phyloP scores from a whole-genome alignment of 2,888 invertebrate genomes.

The Thereva nobilitata region DNA sequence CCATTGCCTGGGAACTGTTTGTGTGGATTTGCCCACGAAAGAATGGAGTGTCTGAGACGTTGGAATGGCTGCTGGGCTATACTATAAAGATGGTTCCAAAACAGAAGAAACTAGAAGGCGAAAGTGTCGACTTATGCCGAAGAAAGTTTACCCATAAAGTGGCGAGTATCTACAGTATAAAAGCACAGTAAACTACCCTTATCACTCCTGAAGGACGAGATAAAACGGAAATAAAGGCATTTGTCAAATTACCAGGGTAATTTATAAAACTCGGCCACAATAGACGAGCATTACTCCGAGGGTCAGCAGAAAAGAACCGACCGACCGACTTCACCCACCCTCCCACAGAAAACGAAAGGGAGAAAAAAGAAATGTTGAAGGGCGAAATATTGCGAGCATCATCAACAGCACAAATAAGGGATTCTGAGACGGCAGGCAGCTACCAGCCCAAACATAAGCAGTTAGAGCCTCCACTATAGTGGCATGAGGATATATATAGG shows the following conservation, averaged over 20 bases:
- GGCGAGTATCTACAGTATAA: not conserved
- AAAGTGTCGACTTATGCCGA: constrained; percentile 3
- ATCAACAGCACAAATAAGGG: too few species aligned
- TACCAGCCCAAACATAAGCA: too few species aligned
- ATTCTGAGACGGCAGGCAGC: too few species aligned
- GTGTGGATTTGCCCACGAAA: too few species aligned
- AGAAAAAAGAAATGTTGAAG: too few species aligned
- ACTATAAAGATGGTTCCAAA: too few species aligned
- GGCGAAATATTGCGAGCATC: too few species aligned
- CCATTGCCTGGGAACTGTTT: too few species aligned
- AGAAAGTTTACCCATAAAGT: constrained; percentile 11
- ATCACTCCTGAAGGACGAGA: constrained; percentile 9
- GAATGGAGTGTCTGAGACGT: too few species aligned
- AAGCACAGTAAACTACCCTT: constrained; percentile 11
- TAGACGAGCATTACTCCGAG: not conserved
- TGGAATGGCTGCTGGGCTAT: too few species aligned
- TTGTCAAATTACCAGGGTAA: constrained; percentile 34
- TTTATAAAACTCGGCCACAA: constrained; percentile 23
- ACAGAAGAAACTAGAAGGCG: not conserved
- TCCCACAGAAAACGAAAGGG: too few species aligned
- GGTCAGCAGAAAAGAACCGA: not conserved
- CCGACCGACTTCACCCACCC: constrained; percentile 4
- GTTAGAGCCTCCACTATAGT: too few species aligned
- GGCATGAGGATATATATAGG: not conserved
- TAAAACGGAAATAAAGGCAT: constrained; percentile 20